Evolutionary conservation across 2,797 vertebrate species (phyloP).

Genomic region (Hybognathus amarus): DNA sequence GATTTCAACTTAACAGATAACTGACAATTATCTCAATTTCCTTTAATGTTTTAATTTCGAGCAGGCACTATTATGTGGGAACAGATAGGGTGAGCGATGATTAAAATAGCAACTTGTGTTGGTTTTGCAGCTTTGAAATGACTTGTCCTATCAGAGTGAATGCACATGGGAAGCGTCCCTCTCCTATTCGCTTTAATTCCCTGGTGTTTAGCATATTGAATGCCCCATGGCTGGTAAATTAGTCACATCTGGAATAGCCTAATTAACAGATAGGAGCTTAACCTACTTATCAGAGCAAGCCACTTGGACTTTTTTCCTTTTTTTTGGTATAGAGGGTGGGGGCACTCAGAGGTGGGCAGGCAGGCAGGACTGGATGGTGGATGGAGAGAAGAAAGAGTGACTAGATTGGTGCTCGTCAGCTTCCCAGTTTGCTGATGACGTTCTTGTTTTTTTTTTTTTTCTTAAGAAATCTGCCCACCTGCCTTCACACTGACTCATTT

Average conservation of each 20-base stretch:
- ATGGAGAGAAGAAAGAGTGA: slow-evolving; percentile 18
- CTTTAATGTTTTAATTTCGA: slow-evolving; percentile 65
- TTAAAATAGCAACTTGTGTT: slow-evolving; percentile 61
- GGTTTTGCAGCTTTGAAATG: slow-evolving; percentile 61
- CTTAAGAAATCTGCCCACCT: slow-evolving; percentile 23
- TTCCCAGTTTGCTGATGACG: slow-evolving; percentile 55
- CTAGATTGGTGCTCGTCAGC: slow-evolving; percentile 49
- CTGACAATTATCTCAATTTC: slow-evolving; percentile 63
- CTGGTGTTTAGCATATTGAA: slow-evolving; percentile 73
- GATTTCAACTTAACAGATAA: slow-evolving; percentile 60
- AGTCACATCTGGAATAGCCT: slow-evolving; percentile 81
- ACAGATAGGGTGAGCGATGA: slow-evolving; percentile 57
- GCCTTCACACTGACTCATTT: slow-evolving; percentile 41
- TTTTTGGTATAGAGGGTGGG: slow-evolving; percentile 2
- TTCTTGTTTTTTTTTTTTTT: slow-evolving; percentile 27
- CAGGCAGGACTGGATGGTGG: background rate
- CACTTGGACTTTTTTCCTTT: slow-evolving; percentile 63
- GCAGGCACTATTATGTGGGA: slow-evolving; percentile 54
- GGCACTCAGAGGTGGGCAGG: background rate
- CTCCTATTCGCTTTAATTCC: slow-evolving; percentile 57
- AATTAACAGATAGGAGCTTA: slow-evolving; percentile 83
- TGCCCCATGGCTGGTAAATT: slow-evolving; percentile 77
- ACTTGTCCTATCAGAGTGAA: slow-evolving; percentile 60
- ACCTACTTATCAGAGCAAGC: slow-evolving; percentile 75
- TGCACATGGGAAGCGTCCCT: slow-evolving; percentile 51